Conservation (phyloP, 2,113 vertebrate species). For the Riparia riparia region DNA sequence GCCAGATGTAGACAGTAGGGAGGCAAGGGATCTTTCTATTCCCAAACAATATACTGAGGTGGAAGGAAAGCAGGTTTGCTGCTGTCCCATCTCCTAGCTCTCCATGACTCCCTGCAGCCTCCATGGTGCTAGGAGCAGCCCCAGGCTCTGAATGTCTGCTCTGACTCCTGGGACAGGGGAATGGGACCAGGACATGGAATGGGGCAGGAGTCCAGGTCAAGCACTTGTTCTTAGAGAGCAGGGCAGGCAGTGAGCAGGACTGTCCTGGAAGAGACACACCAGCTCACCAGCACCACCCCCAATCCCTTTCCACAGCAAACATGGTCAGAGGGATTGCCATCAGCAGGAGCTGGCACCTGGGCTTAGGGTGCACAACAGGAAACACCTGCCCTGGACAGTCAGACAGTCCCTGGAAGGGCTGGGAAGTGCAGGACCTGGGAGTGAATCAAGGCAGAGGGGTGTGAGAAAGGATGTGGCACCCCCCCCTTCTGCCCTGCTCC, state of each 20-base stretch:
- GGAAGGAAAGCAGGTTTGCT: background rate
- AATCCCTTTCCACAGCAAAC: background rate
- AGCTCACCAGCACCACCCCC: background rate
- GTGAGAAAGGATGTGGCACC: rapidly evolving
- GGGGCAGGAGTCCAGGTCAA: background rate
- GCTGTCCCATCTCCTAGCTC: background rate
- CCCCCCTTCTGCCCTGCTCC: background rate
- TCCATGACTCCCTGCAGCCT: background rate
- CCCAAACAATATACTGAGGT: background rate
- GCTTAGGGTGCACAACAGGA: background rate
- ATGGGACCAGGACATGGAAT: background rate
- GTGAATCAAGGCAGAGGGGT: background rate
- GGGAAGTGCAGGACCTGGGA: background rate
- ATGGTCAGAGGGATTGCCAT: background rate
- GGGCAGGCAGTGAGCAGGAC: background rate
- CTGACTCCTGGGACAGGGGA: background rate
- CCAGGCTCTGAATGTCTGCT: background rate
- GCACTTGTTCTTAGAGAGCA: background rate
- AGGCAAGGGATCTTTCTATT: background rate
- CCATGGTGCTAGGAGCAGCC: background rate
- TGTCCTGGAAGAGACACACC: background rate
- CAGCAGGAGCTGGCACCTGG: background rate
- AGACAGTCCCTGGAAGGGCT: background rate
- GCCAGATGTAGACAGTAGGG: background rate
- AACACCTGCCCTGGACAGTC: background rate